Conservation (phyloP, 2,888 invertebrate species). For the Zeuzera pyrina region DNA sequence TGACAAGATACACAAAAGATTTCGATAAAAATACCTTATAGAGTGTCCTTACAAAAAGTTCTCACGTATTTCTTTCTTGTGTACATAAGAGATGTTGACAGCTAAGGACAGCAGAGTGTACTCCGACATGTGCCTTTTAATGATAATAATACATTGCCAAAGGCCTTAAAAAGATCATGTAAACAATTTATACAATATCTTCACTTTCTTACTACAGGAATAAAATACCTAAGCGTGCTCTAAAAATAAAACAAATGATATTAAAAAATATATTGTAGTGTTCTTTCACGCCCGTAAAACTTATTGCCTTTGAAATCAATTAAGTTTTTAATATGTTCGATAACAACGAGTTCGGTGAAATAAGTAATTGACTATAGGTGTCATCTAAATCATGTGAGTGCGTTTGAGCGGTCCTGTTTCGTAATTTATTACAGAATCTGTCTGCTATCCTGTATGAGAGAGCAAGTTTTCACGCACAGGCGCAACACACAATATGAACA, state of each 20-base stretch:
- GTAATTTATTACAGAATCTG: conserved; percentile 2
- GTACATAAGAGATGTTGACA: background rate
- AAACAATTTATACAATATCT: too few relatives aligned
- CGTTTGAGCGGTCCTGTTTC: conserved; percentile 2
- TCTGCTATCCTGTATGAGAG: too few relatives aligned
- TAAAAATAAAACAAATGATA: background rate
- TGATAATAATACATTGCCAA: too few relatives aligned
- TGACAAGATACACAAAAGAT: conserved; percentile 23
- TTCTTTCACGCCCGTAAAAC: conserved; percentile 28
- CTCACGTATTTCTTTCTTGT: background rate
- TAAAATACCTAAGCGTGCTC: too few relatives aligned
- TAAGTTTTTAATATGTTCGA: conserved; percentile 37
- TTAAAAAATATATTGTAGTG: conserved; percentile 7
- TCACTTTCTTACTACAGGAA: too few relatives aligned
- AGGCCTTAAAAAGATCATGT: too few relatives aligned
- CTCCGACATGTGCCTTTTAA: too few relatives aligned
- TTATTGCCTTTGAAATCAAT: conserved; percentile 50
- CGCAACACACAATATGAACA: too few relatives aligned
- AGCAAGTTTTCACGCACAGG: too few relatives aligned
- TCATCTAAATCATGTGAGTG: conserved; percentile 33
- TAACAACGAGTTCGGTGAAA: conserved; percentile 24
- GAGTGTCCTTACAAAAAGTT: background rate
- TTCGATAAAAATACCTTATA: conserved; percentile 3
- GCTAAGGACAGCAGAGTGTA: background rate
- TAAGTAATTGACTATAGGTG: conserved; percentile 37